Percentiles rank a stretch among this genome's conserved stretches.
phyloP scores from a whole-genome alignment of 2,888 invertebrate species.

The Phlogophora meticulosa region DNA sequence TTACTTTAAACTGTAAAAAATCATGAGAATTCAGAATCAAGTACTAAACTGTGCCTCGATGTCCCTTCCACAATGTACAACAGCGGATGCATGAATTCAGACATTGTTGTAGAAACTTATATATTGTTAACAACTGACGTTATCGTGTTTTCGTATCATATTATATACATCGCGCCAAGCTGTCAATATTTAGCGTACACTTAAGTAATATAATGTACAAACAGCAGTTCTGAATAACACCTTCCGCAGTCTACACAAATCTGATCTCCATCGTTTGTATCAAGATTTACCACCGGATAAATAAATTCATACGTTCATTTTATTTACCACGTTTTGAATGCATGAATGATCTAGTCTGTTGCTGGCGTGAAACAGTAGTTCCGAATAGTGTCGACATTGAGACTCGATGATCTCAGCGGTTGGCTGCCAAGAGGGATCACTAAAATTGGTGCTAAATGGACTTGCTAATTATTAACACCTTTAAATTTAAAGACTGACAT shows the following conservation, averaged over 20 bases:
- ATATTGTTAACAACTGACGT: slow-evolving; percentile 34
- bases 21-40: no score
- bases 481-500: slow-evolving; percentile 56
- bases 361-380: slow-evolving; percentile 60
- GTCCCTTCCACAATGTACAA: no score
- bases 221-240: slow-evolving; percentile 31
- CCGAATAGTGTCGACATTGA: slow-evolving; percentile 73
- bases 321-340: slow-evolving; percentile 26
- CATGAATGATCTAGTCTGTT: slow-evolving; percentile 22
- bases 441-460: slow-evolving; percentile 76
- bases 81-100: slow-evolving; percentile 1
- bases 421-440: slow-evolving; percentile 69
- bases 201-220: slow-evolving; percentile 39
- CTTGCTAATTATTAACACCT: slow-evolving; percentile 70
- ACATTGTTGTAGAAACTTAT: neutral
- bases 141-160: slow-evolving; percentile 42
- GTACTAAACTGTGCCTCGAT: no score
- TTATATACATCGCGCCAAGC: slow-evolving; percentile 34
- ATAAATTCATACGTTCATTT: slow-evolving; percentile 30
- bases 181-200: slow-evolving; percentile 43
- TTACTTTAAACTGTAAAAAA: no score
- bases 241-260: slow-evolving; percentile 24
- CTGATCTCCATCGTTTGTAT: slow-evolving; percentile 36
- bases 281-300: slow-evolving; percentile 18
- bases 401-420: slow-evolving; percentile 72